Base-by-base conservation (phyloP, 2,797 vertebrate species). In the Notolepis coatsorum region DNA sequence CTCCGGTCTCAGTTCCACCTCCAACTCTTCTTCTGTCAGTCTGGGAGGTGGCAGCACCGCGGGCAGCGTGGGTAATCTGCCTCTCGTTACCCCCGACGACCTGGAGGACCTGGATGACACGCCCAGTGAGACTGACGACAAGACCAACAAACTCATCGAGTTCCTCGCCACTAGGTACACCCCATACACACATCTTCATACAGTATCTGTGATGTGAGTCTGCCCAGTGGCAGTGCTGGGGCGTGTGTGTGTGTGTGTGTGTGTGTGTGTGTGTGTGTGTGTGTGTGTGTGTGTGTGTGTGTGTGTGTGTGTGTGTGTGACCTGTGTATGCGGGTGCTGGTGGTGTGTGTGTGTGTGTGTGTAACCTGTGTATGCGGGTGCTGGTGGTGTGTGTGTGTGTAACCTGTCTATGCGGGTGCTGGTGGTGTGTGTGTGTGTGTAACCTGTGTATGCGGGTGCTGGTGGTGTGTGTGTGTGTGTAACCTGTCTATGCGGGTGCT, bases 131-230 rank as follows among this genome's bases (percentile, higher is more conserved):
- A 90, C 85, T 0, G 95, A 99, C 45, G 96, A 98, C 77, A 99
- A 99, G 82, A 96, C 96, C n/a, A 97, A 95, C 89, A 99, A 99
- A 81, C 95, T 99, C 71, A 98, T 99, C 2, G 97, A 99, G 88
- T 99, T 99, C 80, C 94, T 99, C 74, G 97, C 97, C 15, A 99
- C 97, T 77, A 99, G 97, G 98, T 99, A 93, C 84, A 25, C 69
- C 58, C n/a, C n/a, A 47, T 21, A 38, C 33, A 27, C 42, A 21
- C 37, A 58, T 13, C 20, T n/a, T 27, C 13, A 2, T 8, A 8
- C 7, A 35, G 27, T 20, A 52, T 35, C 15, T n/a, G n/a, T n/a
- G n/a, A 5, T 41, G 23, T 7, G 13, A 6, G 30, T 47, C 1
- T 24, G 2, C n/a, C n/a, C n/a, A n/a, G 5, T 33, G 7, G 35